Evolutionary conservation across 2,113 vertebrate genomes (phyloP).

Genomic region (Sturnus vulgaris): DNA sequence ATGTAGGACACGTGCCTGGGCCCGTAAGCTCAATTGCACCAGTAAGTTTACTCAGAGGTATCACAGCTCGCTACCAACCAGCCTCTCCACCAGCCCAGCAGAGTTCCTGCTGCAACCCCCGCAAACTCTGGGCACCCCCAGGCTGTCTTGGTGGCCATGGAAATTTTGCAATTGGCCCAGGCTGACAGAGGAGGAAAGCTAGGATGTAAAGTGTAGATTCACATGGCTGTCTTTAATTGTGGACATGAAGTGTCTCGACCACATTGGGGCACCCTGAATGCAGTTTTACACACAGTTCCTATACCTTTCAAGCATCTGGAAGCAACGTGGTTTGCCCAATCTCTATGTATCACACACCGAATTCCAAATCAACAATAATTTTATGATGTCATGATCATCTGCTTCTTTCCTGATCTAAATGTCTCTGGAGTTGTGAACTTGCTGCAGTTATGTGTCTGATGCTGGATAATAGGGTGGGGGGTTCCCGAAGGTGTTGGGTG

Average conservation of each 20-base stretch:
- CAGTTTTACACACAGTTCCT: not conserved
- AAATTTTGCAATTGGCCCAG: not conserved
- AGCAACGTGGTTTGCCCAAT: fast-evolving
- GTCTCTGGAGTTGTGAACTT: not conserved
- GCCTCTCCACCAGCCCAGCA: fast-evolving
- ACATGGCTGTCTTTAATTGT: fast-evolving
- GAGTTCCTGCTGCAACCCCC: fast-evolving
- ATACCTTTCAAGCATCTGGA: not conserved
- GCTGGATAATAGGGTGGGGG: not conserved
- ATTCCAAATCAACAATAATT: not conserved
- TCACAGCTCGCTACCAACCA: not conserved
- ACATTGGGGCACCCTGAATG: fast-evolving
- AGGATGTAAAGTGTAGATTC: not conserved
- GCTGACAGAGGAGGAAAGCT: not conserved
- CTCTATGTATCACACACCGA: fast-evolving
- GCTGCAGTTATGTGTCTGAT: not conserved
- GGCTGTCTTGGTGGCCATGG: not conserved
- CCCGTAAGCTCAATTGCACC: not conserved
- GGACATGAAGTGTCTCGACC: fast-evolving
- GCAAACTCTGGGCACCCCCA: not conserved
- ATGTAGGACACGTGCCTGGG: not conserved
- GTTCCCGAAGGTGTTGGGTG: not conserved
- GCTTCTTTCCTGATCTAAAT: not conserved
- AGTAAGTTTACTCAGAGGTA: not conserved
- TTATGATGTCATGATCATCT: not conserved